phyloP scores from a whole-genome alignment of 2,797 vertebrate species.

The Trichosurus vulpecula region DNA sequence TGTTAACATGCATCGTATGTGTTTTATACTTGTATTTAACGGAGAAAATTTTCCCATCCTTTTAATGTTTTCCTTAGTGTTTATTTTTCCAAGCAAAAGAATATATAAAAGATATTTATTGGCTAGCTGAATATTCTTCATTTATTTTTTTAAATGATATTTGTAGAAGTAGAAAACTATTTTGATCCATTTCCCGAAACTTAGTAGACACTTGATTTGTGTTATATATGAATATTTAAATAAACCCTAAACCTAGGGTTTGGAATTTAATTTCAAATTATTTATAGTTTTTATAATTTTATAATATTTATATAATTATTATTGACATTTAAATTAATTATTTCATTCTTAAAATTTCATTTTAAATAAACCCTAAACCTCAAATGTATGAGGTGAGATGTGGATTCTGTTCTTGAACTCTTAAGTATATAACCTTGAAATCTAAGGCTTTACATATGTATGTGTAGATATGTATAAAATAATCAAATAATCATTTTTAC shows the following conservation, averaged over 20 bases:
- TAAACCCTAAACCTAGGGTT: neutral
- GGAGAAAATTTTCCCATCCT: constrained; percentile 33
- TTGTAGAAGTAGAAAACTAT: neutral
- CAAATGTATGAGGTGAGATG: neutral
- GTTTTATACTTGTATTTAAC: constrained; percentile 33
- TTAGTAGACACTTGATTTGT: neutral
- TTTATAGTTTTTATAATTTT: too few relatives aligned
- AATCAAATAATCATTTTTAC: neutral
- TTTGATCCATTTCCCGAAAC: constrained; percentile 21
- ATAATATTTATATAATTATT: neutral
- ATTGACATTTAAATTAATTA: neutral
- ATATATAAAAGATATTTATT: constrained; percentile 46
- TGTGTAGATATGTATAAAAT: neutral
- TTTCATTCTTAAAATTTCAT: neutral
- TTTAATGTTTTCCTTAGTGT: constrained; percentile 48
- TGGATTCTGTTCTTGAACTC: neutral
- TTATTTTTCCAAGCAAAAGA: constrained; percentile 34
- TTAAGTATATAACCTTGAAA: neutral
- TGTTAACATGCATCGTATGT: constrained; percentile 44
- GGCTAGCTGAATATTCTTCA: constrained; percentile 3
- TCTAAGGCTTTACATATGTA: neutral
- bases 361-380: neutral
- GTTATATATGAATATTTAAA: neutral
- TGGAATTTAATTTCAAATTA: neutral
- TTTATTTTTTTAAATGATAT: constrained; percentile 15